phyloP scores from a whole-genome alignment of 1,140 invertebrate species.

The Eulimnadia texana region DNA sequence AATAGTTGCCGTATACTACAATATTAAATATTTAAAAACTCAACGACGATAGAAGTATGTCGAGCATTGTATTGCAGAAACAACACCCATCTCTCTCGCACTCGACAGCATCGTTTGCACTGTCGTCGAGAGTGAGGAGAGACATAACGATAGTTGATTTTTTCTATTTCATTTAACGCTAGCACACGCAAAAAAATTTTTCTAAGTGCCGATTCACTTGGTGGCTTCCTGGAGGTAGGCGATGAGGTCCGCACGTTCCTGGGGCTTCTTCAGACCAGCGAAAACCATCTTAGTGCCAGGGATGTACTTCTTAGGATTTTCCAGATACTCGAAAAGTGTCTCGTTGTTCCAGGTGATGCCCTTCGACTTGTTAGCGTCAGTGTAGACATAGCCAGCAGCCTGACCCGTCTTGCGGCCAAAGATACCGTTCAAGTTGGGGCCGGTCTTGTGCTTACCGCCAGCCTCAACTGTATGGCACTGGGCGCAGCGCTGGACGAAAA shows the following conservation, averaged over 20 bases:
- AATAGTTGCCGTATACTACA: too few relatives aligned
- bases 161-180: too few relatives aligned
- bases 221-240: slow-evolving; percentile 74
- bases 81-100: too few relatives aligned
- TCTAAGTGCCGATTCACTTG: slow-evolving; percentile 38
- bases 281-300: slow-evolving; percentile 99
- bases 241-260: slow-evolving; percentile 89
- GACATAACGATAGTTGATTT: too few relatives aligned
- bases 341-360: slow-evolving; percentile 92
- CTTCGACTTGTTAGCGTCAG: slow-evolving; percentile 93
- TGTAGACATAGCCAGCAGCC: slow-evolving; percentile 82
- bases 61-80: too few relatives aligned
- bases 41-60: too few relatives aligned
- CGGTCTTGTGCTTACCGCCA: slow-evolving; percentile 92
- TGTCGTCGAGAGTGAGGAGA: too few relatives aligned
- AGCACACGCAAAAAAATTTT: too few relatives aligned
- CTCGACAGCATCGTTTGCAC: too few relatives aligned
- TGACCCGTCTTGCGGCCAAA: slow-evolving; percentile 93
- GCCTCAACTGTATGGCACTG: slow-evolving; percentile 95
- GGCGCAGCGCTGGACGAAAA: slow-evolving; percentile 89
- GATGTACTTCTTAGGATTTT: slow-evolving; percentile 99
- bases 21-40: too few relatives aligned
- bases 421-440: slow-evolving; percentile 88
- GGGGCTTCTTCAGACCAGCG: slow-evolving; percentile 90
- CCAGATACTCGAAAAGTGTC: slow-evolving; percentile 87